Base-by-base conservation (phyloP, 2,797 vertebrate genomes). In the Sebastes cheni region DNA sequence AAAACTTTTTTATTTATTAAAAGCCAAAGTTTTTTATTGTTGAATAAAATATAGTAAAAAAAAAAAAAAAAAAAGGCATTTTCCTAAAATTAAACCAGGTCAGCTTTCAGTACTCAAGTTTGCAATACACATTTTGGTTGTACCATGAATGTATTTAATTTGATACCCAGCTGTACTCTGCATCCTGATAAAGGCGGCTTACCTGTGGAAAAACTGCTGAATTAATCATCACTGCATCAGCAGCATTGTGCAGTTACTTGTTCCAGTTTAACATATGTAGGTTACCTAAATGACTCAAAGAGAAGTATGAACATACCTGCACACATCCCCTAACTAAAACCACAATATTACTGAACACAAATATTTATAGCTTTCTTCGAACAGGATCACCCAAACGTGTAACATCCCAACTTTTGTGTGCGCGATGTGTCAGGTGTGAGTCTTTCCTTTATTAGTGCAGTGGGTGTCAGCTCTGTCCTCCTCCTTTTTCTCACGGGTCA, bases 401-500 rank as follows among this genome's bases (percentile, higher is more conserved):
- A 29, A 25, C n/a, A 1, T 60, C 39, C 18, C 14, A 5, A 11
- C 13, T 14, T 58, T 12, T 62, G 30, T 68, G 13, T 70, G 30
- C 18, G 14, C 5, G 16, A 1, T 34, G 18, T 72, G 12, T 56
- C 30, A 61, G 30, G 60, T 61, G 61, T 75, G 36, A 62, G 5
- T 10, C 36, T 65, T 30, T 50, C 39, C 59, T 50, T 23, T 62
- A 42, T 50, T 34, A 30, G 56, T 62, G 22, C 1, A 4, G 27
- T 42, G 59, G n/a, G 14, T 67, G 67, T 80, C 27, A 78, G 72
- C 56, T 30, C 12, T 55, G n/a, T 55, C 65, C 65, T 52, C 67
- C 71, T 67, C 25, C 52, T 66, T 39, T 30, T 66, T 77, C 25
- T 83, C 78, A 78, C 72, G 67, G 79, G 67, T 84, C 77, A 80